Evolutionary conservation across 2,797 vertebrate genomes (phyloP).

Genomic region (Spinus pinus): DNA sequence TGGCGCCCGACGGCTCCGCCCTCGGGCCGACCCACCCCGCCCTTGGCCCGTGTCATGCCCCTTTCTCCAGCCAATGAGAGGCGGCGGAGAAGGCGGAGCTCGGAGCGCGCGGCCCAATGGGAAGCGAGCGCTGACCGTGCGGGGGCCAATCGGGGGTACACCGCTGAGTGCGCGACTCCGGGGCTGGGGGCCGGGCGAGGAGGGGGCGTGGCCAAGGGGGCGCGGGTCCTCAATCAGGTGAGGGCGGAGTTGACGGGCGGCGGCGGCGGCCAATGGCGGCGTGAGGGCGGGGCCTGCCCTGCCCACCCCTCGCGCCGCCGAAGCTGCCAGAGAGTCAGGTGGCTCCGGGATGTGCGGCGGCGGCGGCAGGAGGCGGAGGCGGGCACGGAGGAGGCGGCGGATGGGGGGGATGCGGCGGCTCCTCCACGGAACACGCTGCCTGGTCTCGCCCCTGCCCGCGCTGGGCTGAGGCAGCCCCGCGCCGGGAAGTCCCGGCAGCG

Average conservation of each 20-base stretch:
- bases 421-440: neutral
- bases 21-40: neutral
- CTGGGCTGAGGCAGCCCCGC: conserved; percentile 32
- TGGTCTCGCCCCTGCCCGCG: neutral
- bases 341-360: conserved; percentile 39
- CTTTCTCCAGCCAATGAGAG: neutral
- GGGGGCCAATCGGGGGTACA: neutral
- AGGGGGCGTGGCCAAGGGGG: neutral
- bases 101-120: neutral
- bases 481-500: neutral
- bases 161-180: neutral
- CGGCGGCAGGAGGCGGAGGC: neutral
- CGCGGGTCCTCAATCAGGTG: neutral
- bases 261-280: neutral
- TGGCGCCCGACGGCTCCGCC: neutral
- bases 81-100: neutral
- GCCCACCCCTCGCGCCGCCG: conserved; percentile 32
- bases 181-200: neutral
- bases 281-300: neutral
- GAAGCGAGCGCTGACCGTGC: neutral
- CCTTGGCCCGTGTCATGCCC: neutral
- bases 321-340: conserved; percentile 58
- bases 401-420: neutral
- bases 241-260: conserved; percentile 14
- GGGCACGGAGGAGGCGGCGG: neutral